These are phyloP conservation scores for Pampus argenteus DNA, from an alignment of 2,797 vertebrate genomes.

Conservation along the genomic window DNA sequence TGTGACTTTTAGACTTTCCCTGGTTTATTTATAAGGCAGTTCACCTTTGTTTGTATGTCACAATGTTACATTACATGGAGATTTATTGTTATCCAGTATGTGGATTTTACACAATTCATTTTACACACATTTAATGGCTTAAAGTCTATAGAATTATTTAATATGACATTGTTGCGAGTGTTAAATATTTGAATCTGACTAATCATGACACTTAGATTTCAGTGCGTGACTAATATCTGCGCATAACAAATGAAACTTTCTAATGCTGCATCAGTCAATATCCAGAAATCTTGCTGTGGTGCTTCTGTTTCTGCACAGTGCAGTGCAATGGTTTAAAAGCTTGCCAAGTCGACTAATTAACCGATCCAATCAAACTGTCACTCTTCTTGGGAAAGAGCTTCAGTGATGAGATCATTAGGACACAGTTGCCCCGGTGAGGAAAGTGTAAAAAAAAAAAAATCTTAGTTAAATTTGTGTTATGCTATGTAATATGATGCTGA, in stretches of 20 bases:
- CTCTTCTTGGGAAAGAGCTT: slow-evolving; percentile 26
- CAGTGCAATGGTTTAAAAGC: slow-evolving; percentile 28
- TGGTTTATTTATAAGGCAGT: not conserved
- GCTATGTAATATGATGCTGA: not conserved
- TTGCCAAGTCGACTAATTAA: slow-evolving; percentile 51
- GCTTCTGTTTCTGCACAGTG: slow-evolving; percentile 28
- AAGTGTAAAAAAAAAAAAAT: slow-evolving; percentile 1
- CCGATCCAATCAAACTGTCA: slow-evolving; percentile 48
- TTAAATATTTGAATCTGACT: not conserved
- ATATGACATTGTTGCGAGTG: not conserved
- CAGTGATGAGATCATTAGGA: slow-evolving; percentile 42
- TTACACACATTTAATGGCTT: not conserved
- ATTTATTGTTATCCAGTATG: not conserved
- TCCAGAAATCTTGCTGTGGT: not conserved
- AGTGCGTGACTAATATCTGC: not conserved
- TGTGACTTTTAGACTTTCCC: not conserved
- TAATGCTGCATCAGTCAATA: not conserved
- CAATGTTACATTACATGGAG: not conserved
- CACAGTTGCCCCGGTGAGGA: slow-evolving; percentile 14
- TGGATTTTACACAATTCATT: not conserved
- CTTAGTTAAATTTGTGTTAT: slow-evolving; percentile 21
- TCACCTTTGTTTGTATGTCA: not conserved
- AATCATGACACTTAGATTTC: not conserved
- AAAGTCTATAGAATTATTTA: not conserved
- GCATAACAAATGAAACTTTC: slow-evolving; percentile 24